These are phyloP conservation scores for Scaptomyza polygonia DNA, from an alignment of 2,888 invertebrate species.

Conservation along the genomic window DNA sequence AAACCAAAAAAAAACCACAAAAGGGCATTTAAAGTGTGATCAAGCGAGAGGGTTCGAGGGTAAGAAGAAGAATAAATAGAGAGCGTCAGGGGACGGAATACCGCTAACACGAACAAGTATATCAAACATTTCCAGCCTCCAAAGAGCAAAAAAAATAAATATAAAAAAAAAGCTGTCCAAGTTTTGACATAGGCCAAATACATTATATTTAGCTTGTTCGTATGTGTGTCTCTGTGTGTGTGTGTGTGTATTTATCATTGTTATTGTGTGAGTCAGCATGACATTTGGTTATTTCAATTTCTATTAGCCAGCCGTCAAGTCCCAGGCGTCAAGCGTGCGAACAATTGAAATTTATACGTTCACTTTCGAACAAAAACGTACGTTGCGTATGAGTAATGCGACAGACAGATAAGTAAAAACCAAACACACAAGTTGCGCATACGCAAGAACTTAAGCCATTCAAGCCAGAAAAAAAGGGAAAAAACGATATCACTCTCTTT, in stretches of 20 bases:
- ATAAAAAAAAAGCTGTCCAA: constrained; percentile 9
- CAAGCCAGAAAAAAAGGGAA: neutral
- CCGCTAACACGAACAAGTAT: neutral
- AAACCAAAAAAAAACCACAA: constrained; percentile 21
- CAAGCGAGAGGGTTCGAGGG: fast-evolving
- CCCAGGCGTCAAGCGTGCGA: constrained; percentile 29
- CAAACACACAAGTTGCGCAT: constrained; percentile 3
- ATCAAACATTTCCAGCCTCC: too few species aligned
- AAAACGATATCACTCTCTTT: constrained; percentile 5
- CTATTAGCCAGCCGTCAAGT: constrained; percentile 51
- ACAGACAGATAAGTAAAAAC: neutral
- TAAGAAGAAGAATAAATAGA: neutral
- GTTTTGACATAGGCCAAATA: constrained; percentile 30
- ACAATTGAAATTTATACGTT: constrained; percentile 51
- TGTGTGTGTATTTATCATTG: constrained; percentile 1
- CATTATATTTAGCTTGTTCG: constrained; percentile 4
- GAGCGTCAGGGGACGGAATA: neutral
- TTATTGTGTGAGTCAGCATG: constrained; percentile 60
- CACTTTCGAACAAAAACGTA: constrained; percentile 22
- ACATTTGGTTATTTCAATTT: constrained; percentile 67
- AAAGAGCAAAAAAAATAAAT: too few species aligned
- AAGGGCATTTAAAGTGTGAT: neutral
- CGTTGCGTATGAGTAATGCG: constrained; percentile 44
- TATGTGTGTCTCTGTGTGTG: constrained; percentile 1
- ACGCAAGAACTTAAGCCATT: constrained; percentile 5